phyloP scores from a whole-genome alignment of 2,113 vertebrate genomes.

The Lophochroa leadbeateri region DNA sequence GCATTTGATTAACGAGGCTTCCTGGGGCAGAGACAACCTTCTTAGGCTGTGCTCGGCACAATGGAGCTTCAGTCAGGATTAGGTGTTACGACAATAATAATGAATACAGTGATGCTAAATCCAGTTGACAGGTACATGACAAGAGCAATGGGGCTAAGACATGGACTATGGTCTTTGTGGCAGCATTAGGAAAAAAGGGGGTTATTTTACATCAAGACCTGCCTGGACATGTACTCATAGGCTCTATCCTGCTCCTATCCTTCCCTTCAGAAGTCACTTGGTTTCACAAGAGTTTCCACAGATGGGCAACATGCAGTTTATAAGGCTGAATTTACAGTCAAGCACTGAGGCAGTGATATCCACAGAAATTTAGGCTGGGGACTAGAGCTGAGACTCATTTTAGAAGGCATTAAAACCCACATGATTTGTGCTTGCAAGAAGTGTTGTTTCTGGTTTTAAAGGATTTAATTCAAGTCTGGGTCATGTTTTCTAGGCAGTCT shows the following conservation, averaged over 20 bases:
- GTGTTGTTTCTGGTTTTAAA: slow-evolving; percentile 15
- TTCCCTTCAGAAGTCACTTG: background rate
- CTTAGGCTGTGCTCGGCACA: background rate
- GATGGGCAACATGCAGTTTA: background rate
- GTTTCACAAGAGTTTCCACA: background rate
- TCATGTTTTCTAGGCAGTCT: slow-evolving; percentile 56
- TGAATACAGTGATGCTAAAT: background rate
- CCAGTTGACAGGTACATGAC: background rate
- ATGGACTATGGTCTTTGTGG: background rate
- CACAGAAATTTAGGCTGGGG: background rate
- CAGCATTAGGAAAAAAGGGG: background rate
- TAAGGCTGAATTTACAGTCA: background rate
- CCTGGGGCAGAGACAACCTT: background rate
- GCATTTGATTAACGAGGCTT: background rate
- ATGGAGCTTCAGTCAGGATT: background rate
- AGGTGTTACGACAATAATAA: background rate
- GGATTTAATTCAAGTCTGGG: slow-evolving; percentile 55
- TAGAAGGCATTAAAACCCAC: slow-evolving; percentile 1
- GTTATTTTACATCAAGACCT: background rate
- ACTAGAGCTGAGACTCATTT: background rate
- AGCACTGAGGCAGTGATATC: background rate
- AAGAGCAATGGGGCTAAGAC: background rate
- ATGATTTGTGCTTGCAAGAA: slow-evolving; percentile 47
- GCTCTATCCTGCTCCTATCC: background rate
- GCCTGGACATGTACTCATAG: rapidly evolving